Percentiles rank a stretch among this genome's conserved stretches.
phyloP scores from a whole-genome alignment of 2,113 vertebrate species.

The Solea solea region DNA sequence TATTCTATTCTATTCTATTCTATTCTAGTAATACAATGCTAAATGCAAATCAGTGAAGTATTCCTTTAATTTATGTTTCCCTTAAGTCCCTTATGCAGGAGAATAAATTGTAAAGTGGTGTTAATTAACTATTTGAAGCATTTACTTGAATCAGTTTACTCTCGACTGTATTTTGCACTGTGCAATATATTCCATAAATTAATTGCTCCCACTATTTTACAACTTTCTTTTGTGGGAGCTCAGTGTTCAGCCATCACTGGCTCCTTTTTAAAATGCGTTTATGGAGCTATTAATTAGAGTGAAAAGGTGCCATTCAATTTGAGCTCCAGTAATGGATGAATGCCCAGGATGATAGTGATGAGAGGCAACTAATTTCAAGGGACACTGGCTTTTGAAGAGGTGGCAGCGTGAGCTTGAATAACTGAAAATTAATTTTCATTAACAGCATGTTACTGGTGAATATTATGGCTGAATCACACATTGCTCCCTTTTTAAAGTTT shows the following conservation, averaged over 20 bases:
- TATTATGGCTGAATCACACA: constrained; percentile 19
- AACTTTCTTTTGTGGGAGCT: neutral
- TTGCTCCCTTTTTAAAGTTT: constrained; percentile 11
- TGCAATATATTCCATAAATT: neutral
- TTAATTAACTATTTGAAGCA: neutral
- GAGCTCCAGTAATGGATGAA: constrained; percentile 61
- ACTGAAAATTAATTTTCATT: constrained; percentile 56
- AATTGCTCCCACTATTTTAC: neutral
- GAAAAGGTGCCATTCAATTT: constrained; percentile 57
- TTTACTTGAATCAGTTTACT: constrained; percentile 1
- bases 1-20: too few relatives aligned
- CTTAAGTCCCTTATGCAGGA: neutral
- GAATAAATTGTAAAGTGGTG: neutral
- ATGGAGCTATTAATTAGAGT: constrained; percentile 61
- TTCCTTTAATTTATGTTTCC: too few relatives aligned
- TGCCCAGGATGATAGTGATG: constrained; percentile 48
- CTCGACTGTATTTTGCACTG: neutral
- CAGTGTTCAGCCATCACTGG: neutral
- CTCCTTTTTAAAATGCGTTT: constrained; percentile 8
- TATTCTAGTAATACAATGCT: too few relatives aligned
- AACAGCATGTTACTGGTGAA: constrained; percentile 26
- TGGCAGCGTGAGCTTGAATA: constrained; percentile 38
- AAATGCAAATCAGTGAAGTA: too few relatives aligned
- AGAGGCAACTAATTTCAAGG: constrained; percentile 71
- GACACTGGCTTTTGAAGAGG: constrained; percentile 62